Conservation (phyloP, 2,797 vertebrate genomes). For the Danio kyathit region DNA sequence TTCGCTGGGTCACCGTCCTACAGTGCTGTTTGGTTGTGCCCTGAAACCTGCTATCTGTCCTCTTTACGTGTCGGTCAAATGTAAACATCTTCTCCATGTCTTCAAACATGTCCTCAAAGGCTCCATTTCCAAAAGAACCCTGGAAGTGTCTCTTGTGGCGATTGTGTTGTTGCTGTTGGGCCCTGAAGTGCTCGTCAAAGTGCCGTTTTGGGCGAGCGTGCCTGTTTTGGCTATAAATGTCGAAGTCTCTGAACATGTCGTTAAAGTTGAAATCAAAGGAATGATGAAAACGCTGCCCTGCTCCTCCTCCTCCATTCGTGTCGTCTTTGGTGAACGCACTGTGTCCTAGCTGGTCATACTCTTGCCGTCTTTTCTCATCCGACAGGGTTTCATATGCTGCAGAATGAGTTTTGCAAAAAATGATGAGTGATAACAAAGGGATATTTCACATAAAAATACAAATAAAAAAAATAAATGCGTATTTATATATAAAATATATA, state of each 20-base stretch:
- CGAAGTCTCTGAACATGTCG: slow-evolving; percentile 93
- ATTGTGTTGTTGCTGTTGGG: slow-evolving; percentile 83
- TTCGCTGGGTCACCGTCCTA: slow-evolving; percentile 93
- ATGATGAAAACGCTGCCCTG: slow-evolving; percentile 77
- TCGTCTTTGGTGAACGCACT: slow-evolving; percentile 74
- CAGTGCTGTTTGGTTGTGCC: slow-evolving; percentile 91
- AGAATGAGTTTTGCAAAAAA: background rate
- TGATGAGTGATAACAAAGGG: background rate
- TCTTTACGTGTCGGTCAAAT: slow-evolving; percentile 82
- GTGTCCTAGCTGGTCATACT: slow-evolving; percentile 87
- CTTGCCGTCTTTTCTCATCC: slow-evolving; percentile 86
- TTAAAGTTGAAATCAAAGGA: slow-evolving; percentile 92
- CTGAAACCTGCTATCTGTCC: slow-evolving; percentile 86
- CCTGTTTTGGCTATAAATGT: slow-evolving; percentile 87
- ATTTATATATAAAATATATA: too few species aligned
- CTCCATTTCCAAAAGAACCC: slow-evolving; percentile 69
- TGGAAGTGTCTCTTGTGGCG: slow-evolving; percentile 81
- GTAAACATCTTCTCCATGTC: slow-evolving; percentile 96
- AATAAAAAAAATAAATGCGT: too few species aligned
- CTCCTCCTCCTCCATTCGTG: slow-evolving; percentile 65
- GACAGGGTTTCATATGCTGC: slow-evolving; percentile 94
- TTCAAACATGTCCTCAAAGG: slow-evolving; percentile 92
- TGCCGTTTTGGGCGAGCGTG: slow-evolving; percentile 87
- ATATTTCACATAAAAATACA: too few species aligned
- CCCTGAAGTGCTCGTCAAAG: slow-evolving; percentile 90